Evolutionary conservation across 1,140 invertebrate genomes (phyloP).

Genomic region (Campoletis sonorensis): DNA sequence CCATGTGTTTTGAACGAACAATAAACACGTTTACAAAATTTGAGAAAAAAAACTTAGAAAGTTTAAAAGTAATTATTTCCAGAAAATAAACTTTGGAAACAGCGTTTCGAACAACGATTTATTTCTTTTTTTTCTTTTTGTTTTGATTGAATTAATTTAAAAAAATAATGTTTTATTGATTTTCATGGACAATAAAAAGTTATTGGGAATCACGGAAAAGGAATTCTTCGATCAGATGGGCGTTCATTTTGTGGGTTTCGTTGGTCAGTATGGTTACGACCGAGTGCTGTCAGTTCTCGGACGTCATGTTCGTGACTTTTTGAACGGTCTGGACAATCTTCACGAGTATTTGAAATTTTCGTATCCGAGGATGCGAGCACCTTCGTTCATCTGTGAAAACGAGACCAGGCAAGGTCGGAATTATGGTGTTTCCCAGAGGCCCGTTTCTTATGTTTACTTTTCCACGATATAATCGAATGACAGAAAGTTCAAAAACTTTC

Average conservation of each 20-base stretch:
- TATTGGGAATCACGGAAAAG: conserved; percentile 88
- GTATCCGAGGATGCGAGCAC: conserved; percentile 94
- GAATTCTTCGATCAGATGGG: conserved; percentile 95
- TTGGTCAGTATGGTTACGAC: conserved; percentile 97
- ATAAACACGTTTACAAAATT: too few relatives aligned
- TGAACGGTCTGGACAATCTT: conserved; percentile 97
- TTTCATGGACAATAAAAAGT: conserved; percentile 76
- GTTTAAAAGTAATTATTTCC: too few relatives aligned
- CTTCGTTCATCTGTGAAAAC: conserved; percentile 97
- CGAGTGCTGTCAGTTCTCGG: conserved; percentile 92
- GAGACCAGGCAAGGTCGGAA: conserved; percentile 85
- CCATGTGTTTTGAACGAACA: too few relatives aligned
- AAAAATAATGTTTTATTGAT: conserved; percentile 25
- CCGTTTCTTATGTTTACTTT: neutral
- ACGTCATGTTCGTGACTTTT: conserved; percentile 95
- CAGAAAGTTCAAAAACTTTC: neutral
- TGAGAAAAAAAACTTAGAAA: too few relatives aligned
- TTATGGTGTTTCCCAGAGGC: neutral
- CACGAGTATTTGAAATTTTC: conserved; percentile 98
- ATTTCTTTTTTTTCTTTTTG: too few relatives aligned
- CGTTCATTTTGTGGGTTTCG: conserved; percentile 92
- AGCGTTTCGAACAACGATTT: too few relatives aligned
- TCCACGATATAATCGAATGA: neutral
- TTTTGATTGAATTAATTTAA: too few relatives aligned
- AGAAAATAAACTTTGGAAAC: too few relatives aligned